A percentile compares a stretch with the other conserved stretches of the same genome.
Evolutionary conservation across 2,113 vertebrate species (phyloP).

Genomic region (Polypterus bichir): DNA sequence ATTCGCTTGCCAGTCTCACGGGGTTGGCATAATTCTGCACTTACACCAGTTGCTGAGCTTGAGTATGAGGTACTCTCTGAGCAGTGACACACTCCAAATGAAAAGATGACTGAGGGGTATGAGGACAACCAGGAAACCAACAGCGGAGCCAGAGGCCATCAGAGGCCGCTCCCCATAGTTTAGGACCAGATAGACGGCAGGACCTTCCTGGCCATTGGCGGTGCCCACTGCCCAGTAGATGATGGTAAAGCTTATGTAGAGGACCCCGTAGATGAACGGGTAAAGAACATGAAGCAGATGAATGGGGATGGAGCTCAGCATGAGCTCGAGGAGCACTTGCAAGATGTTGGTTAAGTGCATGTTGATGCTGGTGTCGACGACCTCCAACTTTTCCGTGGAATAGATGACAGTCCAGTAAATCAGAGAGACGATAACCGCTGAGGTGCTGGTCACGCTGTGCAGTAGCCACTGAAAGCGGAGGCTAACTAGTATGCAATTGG

Average conservation of each 20-base stretch:
- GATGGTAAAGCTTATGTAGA: conserved; percentile 14
- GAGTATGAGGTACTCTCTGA: conserved; percentile 13
- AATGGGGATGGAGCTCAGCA: conserved; percentile 17
- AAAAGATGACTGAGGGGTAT: conserved; percentile 14
- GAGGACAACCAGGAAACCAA: conserved; percentile 13
- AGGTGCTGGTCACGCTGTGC: conserved; percentile 4
- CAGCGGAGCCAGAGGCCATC: background rate
- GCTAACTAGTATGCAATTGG: background rate
- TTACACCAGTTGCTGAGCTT: background rate
- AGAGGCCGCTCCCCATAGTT: conserved; percentile 15
- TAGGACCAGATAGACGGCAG: conserved; percentile 17
- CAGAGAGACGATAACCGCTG: conserved; percentile 10
- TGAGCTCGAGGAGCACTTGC: conserved; percentile 18
- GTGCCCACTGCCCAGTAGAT: conserved; percentile 16
- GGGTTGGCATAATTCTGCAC: no score
- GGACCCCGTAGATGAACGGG: background rate
- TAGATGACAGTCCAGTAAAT: conserved; percentile 19
- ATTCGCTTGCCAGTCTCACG: no score
- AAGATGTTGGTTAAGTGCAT: conserved; percentile 16
- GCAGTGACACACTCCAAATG: conserved; percentile 16
- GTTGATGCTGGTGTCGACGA: conserved; percentile 14
- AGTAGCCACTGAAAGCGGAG: conserved; percentile 20
- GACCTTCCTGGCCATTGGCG: conserved; percentile 10
- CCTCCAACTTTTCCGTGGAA: background rate
- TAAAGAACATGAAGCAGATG: conserved; percentile 18